phyloP scores from a whole-genome alignment of 2,797 vertebrate species.

The Prionace glauca region DNA sequence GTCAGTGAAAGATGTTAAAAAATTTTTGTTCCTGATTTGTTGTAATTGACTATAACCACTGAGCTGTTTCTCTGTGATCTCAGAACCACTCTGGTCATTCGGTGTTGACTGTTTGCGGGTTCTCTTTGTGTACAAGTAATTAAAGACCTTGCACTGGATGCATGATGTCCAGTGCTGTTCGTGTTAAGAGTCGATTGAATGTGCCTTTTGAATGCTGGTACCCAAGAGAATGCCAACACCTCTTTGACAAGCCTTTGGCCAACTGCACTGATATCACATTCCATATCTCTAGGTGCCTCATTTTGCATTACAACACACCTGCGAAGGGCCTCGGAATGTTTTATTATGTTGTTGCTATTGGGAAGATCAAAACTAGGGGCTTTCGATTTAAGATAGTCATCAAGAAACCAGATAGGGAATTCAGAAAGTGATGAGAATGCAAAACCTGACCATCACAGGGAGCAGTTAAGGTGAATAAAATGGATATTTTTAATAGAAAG shows the following conservation, averaged over 20 bases:
- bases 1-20: no score
- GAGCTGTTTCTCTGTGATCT: no score
- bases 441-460: neutral
- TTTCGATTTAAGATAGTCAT: neutral
- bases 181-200: no score
- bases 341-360: neutral
- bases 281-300: neutral
- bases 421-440: neutral
- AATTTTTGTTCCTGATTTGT: no score
- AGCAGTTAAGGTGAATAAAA: neutral
- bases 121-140: no score
- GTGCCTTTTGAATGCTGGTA: no score
- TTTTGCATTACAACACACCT: neutral
- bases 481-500: neutral
- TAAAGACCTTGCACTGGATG: no score
- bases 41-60: no score
- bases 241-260: neutral
- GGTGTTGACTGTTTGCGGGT: no score
- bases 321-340: neutral
- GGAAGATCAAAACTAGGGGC: neutral
- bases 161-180: no score
- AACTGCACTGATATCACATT: neutral
- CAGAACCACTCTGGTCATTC: no score
- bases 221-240: no score
- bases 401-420: neutral